phyloP scores from a whole-genome alignment of 2,888 invertebrate species.

The Tetranychus truncatus region DNA sequence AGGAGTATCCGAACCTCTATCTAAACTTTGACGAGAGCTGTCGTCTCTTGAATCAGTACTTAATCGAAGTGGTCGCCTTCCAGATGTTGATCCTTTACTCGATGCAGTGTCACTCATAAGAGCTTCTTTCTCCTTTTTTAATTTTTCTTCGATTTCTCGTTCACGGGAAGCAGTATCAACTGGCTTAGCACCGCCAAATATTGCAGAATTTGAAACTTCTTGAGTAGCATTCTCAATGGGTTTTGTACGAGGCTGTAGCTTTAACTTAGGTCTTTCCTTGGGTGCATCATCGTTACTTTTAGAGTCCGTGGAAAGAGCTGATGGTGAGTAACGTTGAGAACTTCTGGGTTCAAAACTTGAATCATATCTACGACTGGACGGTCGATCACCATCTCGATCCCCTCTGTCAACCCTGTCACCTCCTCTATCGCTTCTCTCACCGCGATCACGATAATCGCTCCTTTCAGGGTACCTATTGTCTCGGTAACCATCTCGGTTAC shows the following conservation, averaged over 20 bases:
- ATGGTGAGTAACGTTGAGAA: neutral
- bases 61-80: too few species aligned
- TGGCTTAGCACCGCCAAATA: slow-evolving; percentile 85
- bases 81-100: too few species aligned
- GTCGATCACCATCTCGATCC: neutral
- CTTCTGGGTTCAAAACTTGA: slow-evolving; percentile 3
- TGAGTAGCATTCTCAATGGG: slow-evolving; percentile 40
- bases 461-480: neutral
- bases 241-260: slow-evolving; percentile 58
- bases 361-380: neutral
- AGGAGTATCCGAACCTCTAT: too few species aligned
- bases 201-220: slow-evolving; percentile 33
- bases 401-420: neutral
- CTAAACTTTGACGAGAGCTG: too few species aligned
- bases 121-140: neutral
- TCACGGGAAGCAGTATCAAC: slow-evolving; percentile 50
- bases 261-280: slow-evolving; percentile 53
- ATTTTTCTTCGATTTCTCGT: neutral
- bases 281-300: slow-evolving; percentile 31
- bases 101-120: too few species aligned
- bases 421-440: neutral
- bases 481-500: neutral
- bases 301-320: neutral
- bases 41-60: too few species aligned
- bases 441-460: neutral